These are phyloP conservation scores for Rhaphigaster nebulosa DNA, from an alignment of 2,888 invertebrate genomes.

Conservation along the genomic window DNA sequence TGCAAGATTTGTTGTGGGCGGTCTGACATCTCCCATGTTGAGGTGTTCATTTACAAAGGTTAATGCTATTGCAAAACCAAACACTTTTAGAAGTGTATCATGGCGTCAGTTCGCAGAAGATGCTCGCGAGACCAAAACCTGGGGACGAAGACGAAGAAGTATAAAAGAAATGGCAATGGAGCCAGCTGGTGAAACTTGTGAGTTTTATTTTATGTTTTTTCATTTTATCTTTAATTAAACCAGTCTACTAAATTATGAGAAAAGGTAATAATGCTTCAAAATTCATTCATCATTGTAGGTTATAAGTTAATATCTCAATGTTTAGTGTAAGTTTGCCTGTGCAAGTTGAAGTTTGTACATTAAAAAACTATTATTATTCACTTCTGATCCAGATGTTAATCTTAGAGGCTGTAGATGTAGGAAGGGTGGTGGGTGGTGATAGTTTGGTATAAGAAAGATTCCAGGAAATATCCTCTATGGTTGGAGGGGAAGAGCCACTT, in stretches of 20 bases:
- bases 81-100: conserved; percentile 45
- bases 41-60: conserved; percentile 49
- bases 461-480: too few species aligned
- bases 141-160: conserved; percentile 71
- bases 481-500: too few species aligned
- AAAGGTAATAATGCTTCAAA: neutral
- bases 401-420: too few species aligned
- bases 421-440: too few species aligned
- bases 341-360: too few species aligned
- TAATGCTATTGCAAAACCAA: conserved; percentile 35
- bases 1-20: conserved; percentile 49
- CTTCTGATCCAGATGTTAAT: too few species aligned
- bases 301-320: neutral
- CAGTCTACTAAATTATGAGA: neutral
- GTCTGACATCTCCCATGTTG: conserved; percentile 13
- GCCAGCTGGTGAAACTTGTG: conserved; percentile 72
- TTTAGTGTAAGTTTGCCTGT: too few species aligned
- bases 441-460: too few species aligned
- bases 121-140: conserved; percentile 67
- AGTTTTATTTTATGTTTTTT: neutral
- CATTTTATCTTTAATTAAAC: neutral
- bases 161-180: conserved; percentile 81
- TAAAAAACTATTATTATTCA: too few species aligned
- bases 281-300: neutral
- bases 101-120: conserved; percentile 68